These are phyloP conservation scores for Apamea sordens DNA, from an alignment of 2,888 invertebrate genomes.

Conservation along the genomic window DNA sequence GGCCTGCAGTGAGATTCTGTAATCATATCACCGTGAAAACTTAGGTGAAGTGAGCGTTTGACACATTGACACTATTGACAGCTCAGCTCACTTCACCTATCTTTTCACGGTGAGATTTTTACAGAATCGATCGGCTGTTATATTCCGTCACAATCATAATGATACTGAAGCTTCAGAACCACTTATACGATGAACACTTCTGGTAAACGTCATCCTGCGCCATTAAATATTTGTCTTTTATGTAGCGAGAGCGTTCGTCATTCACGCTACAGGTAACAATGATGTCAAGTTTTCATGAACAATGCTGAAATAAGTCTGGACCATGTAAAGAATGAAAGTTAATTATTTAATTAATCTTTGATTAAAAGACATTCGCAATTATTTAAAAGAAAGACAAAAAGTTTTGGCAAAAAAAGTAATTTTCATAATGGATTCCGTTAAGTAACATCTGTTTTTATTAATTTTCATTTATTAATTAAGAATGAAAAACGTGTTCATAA, in stretches of 20 bases:
- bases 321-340: neutral
- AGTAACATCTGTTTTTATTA: slow-evolving; percentile 21
- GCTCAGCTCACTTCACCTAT: no score
- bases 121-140: no score
- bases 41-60: no score
- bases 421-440: no score
- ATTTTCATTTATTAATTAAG: slow-evolving; percentile 1
- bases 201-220: no score
- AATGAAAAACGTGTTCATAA: slow-evolving; percentile 17
- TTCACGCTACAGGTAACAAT: neutral
- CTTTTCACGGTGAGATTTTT: no score
- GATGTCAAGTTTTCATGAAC: neutral
- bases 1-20: no score
- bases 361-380: slow-evolving; percentile 12
- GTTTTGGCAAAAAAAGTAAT: slow-evolving; percentile 8
- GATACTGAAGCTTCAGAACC: no score
- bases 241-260: neutral
- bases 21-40: no score
- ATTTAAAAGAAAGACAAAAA: slow-evolving; percentile 1
- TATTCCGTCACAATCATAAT: no score
- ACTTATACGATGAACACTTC: no score
- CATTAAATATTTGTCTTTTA: neutral
- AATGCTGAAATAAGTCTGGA: neutral
- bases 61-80: no score
- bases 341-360: neutral